Evolutionary conservation across 37 sponge, comb jelly and placozoan genomes (phyloP), one percentile per base, ranked within the genome.

Genomic region (Eunapius fragilis): DNA sequence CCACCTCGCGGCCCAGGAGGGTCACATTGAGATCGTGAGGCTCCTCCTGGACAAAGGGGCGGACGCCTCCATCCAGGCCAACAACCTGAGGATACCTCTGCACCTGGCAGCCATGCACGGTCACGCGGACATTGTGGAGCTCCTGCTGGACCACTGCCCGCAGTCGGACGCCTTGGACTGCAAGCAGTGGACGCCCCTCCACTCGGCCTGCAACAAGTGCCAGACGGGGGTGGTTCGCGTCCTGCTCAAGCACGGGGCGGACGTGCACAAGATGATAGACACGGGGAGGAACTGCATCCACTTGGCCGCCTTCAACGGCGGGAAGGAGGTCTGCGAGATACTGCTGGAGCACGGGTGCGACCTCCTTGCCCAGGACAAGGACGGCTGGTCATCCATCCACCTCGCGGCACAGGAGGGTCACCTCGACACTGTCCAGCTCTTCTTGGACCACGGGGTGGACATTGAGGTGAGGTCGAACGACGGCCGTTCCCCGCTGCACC

Each of bases 1-100:
- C 36, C 95, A 95, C 77, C 74, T 95, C 3, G 93, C 93, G 31
- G 93, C 90, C 38, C 80, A 84, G 82, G 78, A 89, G 28, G 93
- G 93, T 48, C 88, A 89, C 48, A 84, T 74, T 1, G 77, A 89
- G 1, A 82, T 95, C 27, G 78, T 95, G 9, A 78, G 50, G 58
- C 31, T 82, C 24, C 74, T 94, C 3, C 41, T 88, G 37, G 69
- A 76, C 24, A 86, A 83, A 30, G 92, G 89, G n/a, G n/a, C n/a
- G n/a, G n/a, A n/a, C n/a, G n/a, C n/a, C n/a, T n/a, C n/a, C 69
- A 82, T 87, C 45, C 76, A 91, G 12, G 23, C 88, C 11, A 67
- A 77, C 34, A 71, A 83, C 27, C 82, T 83, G 86, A 87, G 92
- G 11, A 45, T 9, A 45, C 87, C 87, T 17, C 94, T 25, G 36